Evolutionary conservation across 2,797 vertebrate genomes (phyloP).

Genomic region (Sphenopsis melanotis): DNA sequence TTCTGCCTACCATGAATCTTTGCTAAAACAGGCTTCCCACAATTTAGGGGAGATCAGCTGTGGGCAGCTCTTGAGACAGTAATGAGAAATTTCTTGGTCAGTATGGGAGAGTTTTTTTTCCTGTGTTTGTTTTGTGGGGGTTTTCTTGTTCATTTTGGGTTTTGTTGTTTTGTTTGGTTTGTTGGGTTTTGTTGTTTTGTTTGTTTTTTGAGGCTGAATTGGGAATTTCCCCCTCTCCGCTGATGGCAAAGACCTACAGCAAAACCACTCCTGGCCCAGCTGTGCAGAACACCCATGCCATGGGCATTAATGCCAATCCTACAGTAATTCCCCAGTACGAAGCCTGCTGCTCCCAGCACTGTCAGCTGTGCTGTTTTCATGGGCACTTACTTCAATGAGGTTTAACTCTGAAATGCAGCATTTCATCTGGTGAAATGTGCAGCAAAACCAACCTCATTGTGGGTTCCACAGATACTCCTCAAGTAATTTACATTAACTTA

Average conservation of each 20-base stretch:
- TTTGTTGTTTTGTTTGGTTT: background rate
- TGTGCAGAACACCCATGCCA: background rate
- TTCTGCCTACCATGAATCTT: background rate
- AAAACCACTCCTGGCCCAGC: background rate
- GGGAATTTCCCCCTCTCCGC: background rate
- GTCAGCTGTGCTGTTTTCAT: background rate
- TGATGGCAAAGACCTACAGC: background rate
- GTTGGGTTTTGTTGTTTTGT: background rate
- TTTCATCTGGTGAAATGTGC: background rate
- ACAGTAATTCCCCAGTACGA: background rate
- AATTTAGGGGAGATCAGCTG: background rate
- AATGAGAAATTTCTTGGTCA: background rate
- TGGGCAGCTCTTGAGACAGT: background rate
- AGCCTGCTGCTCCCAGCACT: background rate
- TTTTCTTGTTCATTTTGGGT: rapidly evolving
- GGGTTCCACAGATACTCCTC: background rate
- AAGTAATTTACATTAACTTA: background rate
- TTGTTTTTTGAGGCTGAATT: background rate
- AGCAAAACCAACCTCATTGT: background rate
- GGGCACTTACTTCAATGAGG: background rate
- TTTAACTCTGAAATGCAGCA: background rate
- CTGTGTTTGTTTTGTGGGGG: background rate
- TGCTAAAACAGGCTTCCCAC: background rate
- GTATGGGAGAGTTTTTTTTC: rapidly evolving
- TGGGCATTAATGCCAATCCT: background rate